Percentiles rank a stretch among this genome's conserved stretches.
Evolutionary conservation across 2,113 vertebrate genomes (phyloP).

Genomic region (Cromileptes altivelis): DNA sequence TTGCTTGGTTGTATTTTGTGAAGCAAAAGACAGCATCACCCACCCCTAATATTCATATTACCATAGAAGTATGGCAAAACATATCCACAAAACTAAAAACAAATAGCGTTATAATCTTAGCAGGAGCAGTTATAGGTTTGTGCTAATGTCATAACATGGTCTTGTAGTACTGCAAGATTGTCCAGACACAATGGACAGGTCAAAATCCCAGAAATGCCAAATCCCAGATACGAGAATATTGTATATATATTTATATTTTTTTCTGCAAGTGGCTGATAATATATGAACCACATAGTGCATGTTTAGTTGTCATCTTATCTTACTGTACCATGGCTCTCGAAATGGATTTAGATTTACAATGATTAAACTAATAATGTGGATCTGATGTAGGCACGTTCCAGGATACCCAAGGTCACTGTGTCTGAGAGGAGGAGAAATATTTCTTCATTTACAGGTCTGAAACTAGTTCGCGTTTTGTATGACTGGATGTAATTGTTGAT

Average conservation of each 20-base stretch:
- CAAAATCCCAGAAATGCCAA: background rate
- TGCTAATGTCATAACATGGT: background rate
- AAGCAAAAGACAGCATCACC: no score
- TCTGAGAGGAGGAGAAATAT: background rate
- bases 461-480: background rate
- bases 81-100: no score
- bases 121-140: no score
- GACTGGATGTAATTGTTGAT: slow-evolving; percentile 9
- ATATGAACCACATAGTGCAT: background rate
- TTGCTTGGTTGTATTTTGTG: no score
- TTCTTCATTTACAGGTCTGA: slow-evolving; percentile 1
- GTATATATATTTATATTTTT: background rate
- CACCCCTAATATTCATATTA: no score
- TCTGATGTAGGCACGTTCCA: background rate
- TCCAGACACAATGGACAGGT: background rate
- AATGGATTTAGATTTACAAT: slow-evolving; percentile 9
- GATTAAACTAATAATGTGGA: slow-evolving; percentile 32
- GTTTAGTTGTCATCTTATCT: slow-evolving; percentile 14
- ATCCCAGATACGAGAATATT: background rate
- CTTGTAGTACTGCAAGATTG: background rate
- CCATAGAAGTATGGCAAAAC: no score
- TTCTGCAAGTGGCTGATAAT: background rate
- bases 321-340: background rate
- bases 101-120: no score
- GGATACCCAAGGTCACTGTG: slow-evolving; percentile 14